Evolutionary conservation across 2,797 vertebrate genomes (phyloP).

Genomic region (Cygnus olor): DNA sequence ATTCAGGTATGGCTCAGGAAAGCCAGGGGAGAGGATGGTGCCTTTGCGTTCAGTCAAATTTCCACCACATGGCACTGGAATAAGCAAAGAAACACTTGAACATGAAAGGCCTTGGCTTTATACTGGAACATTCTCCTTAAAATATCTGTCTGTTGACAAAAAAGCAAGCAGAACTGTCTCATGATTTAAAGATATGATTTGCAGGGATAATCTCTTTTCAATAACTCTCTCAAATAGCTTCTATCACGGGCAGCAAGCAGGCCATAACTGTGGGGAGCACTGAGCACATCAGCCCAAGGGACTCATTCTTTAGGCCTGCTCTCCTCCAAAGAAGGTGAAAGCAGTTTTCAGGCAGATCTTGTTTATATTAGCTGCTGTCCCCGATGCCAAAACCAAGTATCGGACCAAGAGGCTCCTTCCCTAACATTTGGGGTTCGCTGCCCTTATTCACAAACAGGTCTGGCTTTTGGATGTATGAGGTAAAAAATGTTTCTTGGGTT

Average conservation of each 20-base stretch:
- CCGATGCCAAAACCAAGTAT: fast-evolving
- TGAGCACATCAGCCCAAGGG: fast-evolving
- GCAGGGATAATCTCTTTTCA: neutral
- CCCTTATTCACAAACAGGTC: neutral
- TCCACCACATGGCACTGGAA: slow-evolving; percentile 94
- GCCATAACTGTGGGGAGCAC: neutral
- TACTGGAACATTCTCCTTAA: fast-evolving
- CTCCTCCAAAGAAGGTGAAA: neutral
- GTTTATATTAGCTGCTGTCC: neutral
- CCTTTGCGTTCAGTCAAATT: slow-evolving; percentile 94
- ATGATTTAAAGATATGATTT: neutral
- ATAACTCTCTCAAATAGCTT: fast-evolving
- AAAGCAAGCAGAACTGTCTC: neutral
- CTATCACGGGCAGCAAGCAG: fast-evolving
- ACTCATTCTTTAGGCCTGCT: neutral
- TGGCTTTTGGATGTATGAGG: fast-evolving
- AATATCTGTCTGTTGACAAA: fast-evolving
- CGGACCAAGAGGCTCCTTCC: neutral
- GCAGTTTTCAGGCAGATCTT: neutral
- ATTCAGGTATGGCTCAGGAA: slow-evolving; percentile 97
- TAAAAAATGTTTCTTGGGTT: fast-evolving
- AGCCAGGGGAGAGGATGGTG: slow-evolving; percentile 96
- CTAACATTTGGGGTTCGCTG: neutral
- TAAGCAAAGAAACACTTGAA: neutral
- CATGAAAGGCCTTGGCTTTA: neutral